Base-by-base conservation (phyloP, 2,888 invertebrate genomes). In the Pachycephus smyrnensis region DNA sequence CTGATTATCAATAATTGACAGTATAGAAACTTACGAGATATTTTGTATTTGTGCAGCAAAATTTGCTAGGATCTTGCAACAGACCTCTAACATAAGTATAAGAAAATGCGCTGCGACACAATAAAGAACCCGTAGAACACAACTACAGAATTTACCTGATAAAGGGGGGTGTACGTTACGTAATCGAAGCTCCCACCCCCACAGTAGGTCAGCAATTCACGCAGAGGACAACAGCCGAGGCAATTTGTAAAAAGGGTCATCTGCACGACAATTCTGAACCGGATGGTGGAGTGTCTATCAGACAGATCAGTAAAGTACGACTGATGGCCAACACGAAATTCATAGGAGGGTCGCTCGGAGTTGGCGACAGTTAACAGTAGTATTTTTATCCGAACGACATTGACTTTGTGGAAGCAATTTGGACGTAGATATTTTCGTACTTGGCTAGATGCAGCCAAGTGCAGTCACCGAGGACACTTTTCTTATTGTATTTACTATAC, bases 331-430 rank as follows among this genome's bases (percentile, higher is more conserved):
- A 23, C 32, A 32, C 69, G 40, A 75, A 71, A 32, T 75, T 75
- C 35, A 74, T 35, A 73, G 37, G 35, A n/a, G 71, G 68, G 68
- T 68, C 69, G 75, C 33, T 73, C 75, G 78, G 75, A 71, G 71
- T 31, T 71, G 71, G 77, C 55, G 55, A 55, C 55, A 55, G 30
- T 71, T 84, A 86, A 87, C 87, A 88, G 84, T 80, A 86, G 86
- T 88, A 88, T 88, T 88, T 88, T 86, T 85, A 84, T 75, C 83
- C 79, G 35, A 69, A 78, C 82, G 88, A 88, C 88, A 88, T 88
- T 88, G 88, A 88, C 86, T 86, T 86, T 86, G 81, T 76, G 82
- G 77, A 32, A 23, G 71, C 71, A 32, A 71, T 12, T 32, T 23
- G 11, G 31, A 31, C 71, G 31, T 71, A 12, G 33, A 71, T 33